These are phyloP conservation scores for Drosophila nigritarsus DNA, from an alignment of 2,888 invertebrate genomes.

Conservation along the genomic window DNA sequence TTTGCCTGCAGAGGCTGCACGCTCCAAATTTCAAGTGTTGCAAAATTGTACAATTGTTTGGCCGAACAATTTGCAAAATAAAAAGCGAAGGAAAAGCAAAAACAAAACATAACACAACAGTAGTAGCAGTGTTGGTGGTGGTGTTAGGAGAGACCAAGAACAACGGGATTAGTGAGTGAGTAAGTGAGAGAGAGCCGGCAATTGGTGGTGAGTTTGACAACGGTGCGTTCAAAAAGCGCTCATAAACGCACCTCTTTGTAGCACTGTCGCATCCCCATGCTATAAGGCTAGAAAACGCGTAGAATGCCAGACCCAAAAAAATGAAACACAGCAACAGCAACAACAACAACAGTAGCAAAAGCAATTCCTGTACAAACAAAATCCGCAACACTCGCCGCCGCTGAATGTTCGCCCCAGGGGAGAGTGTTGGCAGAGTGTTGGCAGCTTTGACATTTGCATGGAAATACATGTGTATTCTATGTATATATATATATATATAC, in stretches of 20 bases:
- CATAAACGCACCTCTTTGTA: constrained; percentile 54
- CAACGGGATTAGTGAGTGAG: constrained; percentile 15
- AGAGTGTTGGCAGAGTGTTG: constrained; percentile 32
- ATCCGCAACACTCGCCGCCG: constrained; percentile 64
- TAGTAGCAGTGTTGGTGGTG: constrained; percentile 6
- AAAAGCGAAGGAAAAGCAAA: constrained; percentile 14
- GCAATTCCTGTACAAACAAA: constrained; percentile 67
- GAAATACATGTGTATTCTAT: constrained; percentile 32
- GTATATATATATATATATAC: background rate
- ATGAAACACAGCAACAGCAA: constrained; percentile 8
- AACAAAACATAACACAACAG: constrained; percentile 17
- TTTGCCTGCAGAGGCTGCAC: constrained; percentile 31
- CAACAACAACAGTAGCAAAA: constrained; percentile 27
- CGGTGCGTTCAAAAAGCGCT: constrained; percentile 34
- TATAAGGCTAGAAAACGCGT: constrained; percentile 53
- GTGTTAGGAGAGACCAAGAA: constrained; percentile 1
- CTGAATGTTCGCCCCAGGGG: constrained; percentile 40
- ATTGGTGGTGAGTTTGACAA: constrained; percentile 71
- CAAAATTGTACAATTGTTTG: constrained; percentile 69
- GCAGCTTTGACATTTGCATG: constrained; percentile 78
- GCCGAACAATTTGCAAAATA: constrained; percentile 58
- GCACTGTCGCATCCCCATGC: constrained; percentile 36
- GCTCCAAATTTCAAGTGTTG: constrained; percentile 60
- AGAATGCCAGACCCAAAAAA: constrained; percentile 59
- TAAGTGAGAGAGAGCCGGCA: constrained; percentile 16